Conservation (phyloP, 2,888 invertebrate species). For the Aproaerema taeniolella region DNA sequence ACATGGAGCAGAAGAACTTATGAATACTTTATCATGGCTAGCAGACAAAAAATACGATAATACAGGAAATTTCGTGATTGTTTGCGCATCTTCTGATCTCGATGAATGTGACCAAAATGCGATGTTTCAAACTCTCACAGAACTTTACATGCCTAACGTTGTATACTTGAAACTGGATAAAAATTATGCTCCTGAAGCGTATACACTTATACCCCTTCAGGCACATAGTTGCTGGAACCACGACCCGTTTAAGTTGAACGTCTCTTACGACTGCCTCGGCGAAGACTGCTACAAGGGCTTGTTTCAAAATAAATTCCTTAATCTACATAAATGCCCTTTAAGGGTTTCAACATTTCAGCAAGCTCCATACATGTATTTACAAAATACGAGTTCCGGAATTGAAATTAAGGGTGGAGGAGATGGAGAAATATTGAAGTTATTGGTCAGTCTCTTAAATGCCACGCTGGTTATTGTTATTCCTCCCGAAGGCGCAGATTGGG, state of each 20-base stretch:
- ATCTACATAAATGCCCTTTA: slow-evolving; percentile 39
- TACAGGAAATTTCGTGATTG: slow-evolving; percentile 38
- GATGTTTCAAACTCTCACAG: slow-evolving; percentile 33
- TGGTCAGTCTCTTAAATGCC: slow-evolving; percentile 40
- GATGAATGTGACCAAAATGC: slow-evolving; percentile 34
- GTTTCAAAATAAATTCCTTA: slow-evolving; percentile 35
- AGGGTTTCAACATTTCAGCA: slow-evolving; percentile 45
- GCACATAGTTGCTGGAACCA: slow-evolving; percentile 33
- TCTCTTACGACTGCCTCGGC: slow-evolving; percentile 26
- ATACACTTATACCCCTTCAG: slow-evolving; percentile 31
- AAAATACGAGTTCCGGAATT: slow-evolving; percentile 25
- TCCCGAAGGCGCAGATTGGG: slow-evolving; percentile 28
- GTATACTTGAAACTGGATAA: slow-evolving; percentile 31
- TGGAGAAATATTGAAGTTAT: slow-evolving; percentile 40
- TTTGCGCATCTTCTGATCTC: slow-evolving; percentile 31
- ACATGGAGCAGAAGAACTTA: slow-evolving; percentile 31
- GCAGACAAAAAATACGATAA: slow-evolving; percentile 33
- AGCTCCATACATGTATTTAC: slow-evolving; percentile 45
- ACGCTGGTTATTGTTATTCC: slow-evolving; percentile 37
- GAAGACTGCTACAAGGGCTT: slow-evolving; percentile 31
- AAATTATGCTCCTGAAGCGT: slow-evolving; percentile 24
- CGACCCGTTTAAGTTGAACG: slow-evolving; percentile 29
- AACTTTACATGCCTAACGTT: slow-evolving; percentile 33
- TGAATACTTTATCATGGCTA: slow-evolving; percentile 32
- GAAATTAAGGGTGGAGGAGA: slow-evolving; percentile 36